These are phyloP conservation scores for Gallinago undulata DNA, from an alignment of 2,113 vertebrate species.

Conservation along the genomic window DNA sequence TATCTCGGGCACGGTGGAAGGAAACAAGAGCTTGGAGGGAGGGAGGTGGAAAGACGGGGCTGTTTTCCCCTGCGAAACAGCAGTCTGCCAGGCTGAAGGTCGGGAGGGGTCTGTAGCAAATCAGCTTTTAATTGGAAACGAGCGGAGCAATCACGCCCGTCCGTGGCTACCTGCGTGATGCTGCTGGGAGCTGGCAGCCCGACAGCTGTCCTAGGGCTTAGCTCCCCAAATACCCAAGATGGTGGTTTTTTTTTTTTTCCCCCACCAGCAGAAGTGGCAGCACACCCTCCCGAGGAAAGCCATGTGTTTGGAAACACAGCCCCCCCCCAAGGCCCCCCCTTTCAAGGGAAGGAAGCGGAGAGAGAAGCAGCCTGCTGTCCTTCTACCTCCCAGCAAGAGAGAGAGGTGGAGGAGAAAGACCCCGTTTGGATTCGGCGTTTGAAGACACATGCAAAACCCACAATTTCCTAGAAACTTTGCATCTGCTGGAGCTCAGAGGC, in stretches of 20 bases:
- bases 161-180: background rate
- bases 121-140: constrained; percentile 15
- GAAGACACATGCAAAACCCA: background rate
- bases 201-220: background rate
- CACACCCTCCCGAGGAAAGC: background rate
- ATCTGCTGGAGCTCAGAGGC: constrained; percentile 1
- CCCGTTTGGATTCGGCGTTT: background rate
- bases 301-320: background rate
- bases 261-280: background rate
- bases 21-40: background rate
- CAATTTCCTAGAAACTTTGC: constrained; percentile 29
- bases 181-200: background rate
- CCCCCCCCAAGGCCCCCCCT: background rate
- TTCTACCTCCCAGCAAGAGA: background rate
- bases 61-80: background rate
- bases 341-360: background rate
- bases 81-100: constrained; percentile 30
- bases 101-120: constrained; percentile 10
- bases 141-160: background rate
- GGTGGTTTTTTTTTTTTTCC: background rate
- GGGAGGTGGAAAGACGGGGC: background rate
- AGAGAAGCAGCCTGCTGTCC: background rate
- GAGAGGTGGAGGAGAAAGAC: background rate
- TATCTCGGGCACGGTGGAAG: background rate
- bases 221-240: rapidly evolving